These are phyloP conservation scores for Aspidoscelis tigris DNA, from an alignment of 2,113 vertebrate species.

Conservation along the genomic window DNA sequence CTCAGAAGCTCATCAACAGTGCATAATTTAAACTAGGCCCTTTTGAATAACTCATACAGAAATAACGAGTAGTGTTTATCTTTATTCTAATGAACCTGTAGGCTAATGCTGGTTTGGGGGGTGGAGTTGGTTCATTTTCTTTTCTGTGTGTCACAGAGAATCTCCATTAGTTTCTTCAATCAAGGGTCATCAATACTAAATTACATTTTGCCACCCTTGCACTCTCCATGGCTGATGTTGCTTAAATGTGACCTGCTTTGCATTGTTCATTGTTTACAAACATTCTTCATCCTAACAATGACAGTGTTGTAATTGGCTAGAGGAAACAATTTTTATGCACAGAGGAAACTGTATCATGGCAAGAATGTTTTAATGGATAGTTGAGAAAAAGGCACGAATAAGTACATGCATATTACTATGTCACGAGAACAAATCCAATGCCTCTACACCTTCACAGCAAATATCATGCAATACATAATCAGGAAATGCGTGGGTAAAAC, in stretches of 20 bases:
- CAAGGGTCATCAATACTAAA: background rate
- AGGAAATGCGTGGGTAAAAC: conserved; percentile 33
- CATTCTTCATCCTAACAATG: conserved; percentile 19
- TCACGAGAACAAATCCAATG: conserved; percentile 41
- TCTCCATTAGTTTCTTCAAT: background rate
- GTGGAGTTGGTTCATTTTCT: background rate
- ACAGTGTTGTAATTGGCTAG: conserved; percentile 46
- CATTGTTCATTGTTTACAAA: conserved; percentile 46
- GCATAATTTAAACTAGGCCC: background rate
- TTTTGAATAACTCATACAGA: background rate
- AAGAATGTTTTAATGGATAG: conserved; percentile 37
- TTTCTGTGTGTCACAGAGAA: background rate
- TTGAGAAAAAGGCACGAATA: background rate
- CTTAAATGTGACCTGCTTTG: background rate
- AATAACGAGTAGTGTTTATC: background rate
- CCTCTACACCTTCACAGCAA: conserved; percentile 35
- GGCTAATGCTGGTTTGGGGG: too few relatives aligned
- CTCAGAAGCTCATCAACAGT: background rate
- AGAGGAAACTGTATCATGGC: conserved; percentile 48
- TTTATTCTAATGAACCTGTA: background rate
- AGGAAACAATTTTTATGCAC: conserved; percentile 18
- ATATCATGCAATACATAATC: background rate
- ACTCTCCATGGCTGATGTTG: background rate
- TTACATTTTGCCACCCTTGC: background rate
- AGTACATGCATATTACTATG: conserved; percentile 40